Percentiles rank a stretch among this genome's conserved stretches.
Evolutionary conservation across 2,797 vertebrate species (phyloP).

Genomic region (Parauchenoglanis ngamensis): DNA sequence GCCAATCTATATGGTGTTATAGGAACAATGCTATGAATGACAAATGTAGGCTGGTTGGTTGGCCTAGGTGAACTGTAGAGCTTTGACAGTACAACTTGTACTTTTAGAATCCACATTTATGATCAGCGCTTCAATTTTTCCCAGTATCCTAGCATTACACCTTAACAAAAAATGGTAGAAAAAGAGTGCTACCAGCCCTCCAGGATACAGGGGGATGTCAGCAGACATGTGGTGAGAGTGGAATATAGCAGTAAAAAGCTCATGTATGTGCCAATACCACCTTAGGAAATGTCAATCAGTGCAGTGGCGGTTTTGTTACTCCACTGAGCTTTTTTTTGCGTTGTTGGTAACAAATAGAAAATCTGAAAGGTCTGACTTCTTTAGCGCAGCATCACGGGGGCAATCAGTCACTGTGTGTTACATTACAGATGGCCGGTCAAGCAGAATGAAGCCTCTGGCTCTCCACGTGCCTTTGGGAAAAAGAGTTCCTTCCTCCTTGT

Average conservation of each 20-base stretch:
- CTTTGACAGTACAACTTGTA: conserved; percentile 37
- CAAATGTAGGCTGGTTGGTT: conserved; percentile 6
- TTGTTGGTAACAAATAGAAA: conserved; percentile 65
- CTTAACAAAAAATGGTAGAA: conserved; percentile 9
- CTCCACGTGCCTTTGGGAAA: conserved; percentile 29
- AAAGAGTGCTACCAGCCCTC: neutral
- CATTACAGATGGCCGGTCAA: conserved; percentile 75
- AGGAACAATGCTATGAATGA: conserved; percentile 4
- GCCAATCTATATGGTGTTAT: neutral
- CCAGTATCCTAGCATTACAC: conserved; percentile 9
- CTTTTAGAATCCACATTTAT: conserved; percentile 22
- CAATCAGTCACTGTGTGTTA: conserved; percentile 77
- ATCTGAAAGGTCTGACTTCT: conserved; percentile 69
- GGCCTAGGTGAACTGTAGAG: conserved; percentile 19
- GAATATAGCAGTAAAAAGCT: conserved; percentile 26
- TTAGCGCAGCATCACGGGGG: conserved; percentile 66
- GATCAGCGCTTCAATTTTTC: conserved; percentile 19
- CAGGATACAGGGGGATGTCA: conserved; percentile 35
- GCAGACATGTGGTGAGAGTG: conserved; percentile 53
- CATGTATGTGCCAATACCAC: conserved; percentile 58
- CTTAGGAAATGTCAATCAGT: conserved; percentile 72
- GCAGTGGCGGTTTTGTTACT: conserved; percentile 64
- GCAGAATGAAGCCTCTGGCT: conserved; percentile 67
- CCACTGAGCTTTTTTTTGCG: conserved; percentile 62
- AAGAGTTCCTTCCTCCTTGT: conserved; percentile 25